These are phyloP conservation scores for Phrynosoma blainvillii DNA, from an alignment of 2,113 vertebrate species.

Conservation along the genomic window DNA sequence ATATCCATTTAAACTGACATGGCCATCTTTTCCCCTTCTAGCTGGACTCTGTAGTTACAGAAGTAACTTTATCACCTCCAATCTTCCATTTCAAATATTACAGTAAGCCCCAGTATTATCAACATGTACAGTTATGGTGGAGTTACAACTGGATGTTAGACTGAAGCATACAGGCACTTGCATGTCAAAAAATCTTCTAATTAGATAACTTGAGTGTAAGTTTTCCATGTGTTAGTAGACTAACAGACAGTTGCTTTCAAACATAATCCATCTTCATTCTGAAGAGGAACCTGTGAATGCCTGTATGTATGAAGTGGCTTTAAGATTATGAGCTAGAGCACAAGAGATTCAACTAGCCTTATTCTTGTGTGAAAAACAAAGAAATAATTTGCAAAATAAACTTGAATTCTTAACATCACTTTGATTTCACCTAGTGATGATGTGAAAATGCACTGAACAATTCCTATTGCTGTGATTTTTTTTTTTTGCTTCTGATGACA, in stretches of 20 bases:
- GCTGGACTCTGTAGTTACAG: slow-evolving; percentile 9
- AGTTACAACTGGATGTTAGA: neutral
- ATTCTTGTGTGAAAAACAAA: slow-evolving; percentile 53
- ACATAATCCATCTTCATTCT: neutral
- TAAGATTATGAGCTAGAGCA: slow-evolving; percentile 22
- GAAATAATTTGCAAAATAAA: slow-evolving; percentile 57
- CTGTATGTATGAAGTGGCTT: neutral
- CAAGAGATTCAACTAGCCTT: slow-evolving; percentile 43
- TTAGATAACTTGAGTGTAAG: neutral
- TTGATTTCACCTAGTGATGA: slow-evolving; percentile 35
- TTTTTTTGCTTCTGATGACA: slow-evolving; percentile 66
- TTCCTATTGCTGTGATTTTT: slow-evolving; percentile 68
- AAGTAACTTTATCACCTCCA: neutral
- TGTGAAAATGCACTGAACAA: slow-evolving; percentile 66
- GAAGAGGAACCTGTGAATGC: neutral
- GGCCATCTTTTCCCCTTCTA: slow-evolving; percentile 12
- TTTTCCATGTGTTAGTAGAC: neutral
- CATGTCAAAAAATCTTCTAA: neutral
- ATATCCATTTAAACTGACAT: slow-evolving; percentile 26
- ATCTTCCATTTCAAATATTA: slow-evolving; percentile 25
- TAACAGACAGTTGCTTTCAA: neutral
- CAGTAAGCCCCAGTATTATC: slow-evolving; percentile 25
- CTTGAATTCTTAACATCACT: slow-evolving; percentile 55
- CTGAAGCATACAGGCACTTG: neutral
- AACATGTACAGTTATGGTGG: slow-evolving; percentile 12